Base-by-base conservation (phyloP, 35 echinoderm and acorn worm genomes). In the Heliocidaris erythrogramma region DNA sequence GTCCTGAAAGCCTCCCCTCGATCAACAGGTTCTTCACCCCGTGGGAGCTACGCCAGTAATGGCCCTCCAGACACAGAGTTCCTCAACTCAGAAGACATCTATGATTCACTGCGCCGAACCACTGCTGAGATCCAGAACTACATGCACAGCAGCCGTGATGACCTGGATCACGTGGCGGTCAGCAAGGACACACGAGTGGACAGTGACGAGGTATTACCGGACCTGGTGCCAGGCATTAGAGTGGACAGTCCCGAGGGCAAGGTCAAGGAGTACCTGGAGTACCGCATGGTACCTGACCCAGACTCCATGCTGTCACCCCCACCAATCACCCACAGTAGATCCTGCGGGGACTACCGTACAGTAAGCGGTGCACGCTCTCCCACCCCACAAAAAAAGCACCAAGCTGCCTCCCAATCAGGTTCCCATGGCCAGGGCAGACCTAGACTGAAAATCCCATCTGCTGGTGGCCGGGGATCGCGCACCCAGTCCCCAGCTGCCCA, bases 101-200 rank as follows among this genome's bases (percentile, higher is more conserved):
- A 97, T 48, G 96, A 96, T 65, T 99, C 98, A 35, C 96, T 99
- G 18, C 96, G 97, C 18, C 95, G 95, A 42, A 99, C 98, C 47
- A 97, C 98, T 9, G 98, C 98, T 16, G 98, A 97, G 65, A 99
- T 99, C 31, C 98, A 99, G 95, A 99, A 93, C 96, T 99, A 96
- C 97, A 97, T 95, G 90, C 96, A 95, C 69, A 97, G 95, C 94
- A 99, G 98, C 94, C 89, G 98, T 10, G 98, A 97, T 60, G 98
- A 99, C 90, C 92, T 99, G 85, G 98, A 99, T 59, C 92, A 93
- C 18, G 32, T 94, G 49, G 95, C 95, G 17, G 84, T 95, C 85
- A 92, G 59, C 86, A 96, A 96, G 65, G 97, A 95, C 12, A 94
- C 95, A 2, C 94, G 98, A 14, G 95, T 96, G 87, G 97, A 99